These are phyloP conservation scores for Microtus ochrogaster DNA, from an alignment of 2,113 vertebrate species.

Conservation along the genomic window DNA sequence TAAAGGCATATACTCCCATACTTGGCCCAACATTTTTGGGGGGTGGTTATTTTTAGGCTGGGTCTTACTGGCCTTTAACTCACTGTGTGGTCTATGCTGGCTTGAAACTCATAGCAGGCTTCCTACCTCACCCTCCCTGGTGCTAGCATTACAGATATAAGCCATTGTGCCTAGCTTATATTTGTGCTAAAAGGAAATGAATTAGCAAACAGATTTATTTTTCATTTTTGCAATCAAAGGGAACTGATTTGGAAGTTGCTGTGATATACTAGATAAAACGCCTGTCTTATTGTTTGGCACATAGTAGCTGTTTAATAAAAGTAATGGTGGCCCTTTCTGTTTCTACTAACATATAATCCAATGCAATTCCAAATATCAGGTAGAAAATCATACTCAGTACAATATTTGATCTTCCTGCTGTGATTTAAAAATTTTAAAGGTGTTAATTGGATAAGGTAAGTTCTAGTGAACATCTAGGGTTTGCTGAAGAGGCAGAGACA, in stretches of 20 bases:
- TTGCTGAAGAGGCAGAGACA: not conserved
- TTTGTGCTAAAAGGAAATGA: conserved; percentile 49
- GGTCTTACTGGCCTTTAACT: not conserved
- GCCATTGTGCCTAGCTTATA: not conserved
- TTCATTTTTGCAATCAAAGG: conserved; percentile 36
- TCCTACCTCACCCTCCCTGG: not conserved
- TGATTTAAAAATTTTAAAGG: conserved; percentile 11
- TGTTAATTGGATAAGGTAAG: conserved; percentile 50
- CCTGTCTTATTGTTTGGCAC: not conserved
- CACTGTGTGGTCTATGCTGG: not conserved
- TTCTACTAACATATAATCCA: not conserved
- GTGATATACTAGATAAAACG: conserved; percentile 31
- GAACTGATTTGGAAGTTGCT: not conserved
- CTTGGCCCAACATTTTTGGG: not conserved
- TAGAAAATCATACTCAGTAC: conserved; percentile 26
- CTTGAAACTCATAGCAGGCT: not conserved
- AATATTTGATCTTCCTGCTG: conserved; percentile 37
- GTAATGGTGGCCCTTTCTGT: not conserved
- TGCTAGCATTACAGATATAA: not conserved
- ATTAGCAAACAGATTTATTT: not conserved
- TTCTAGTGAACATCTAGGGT: conserved; percentile 28
- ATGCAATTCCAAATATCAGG: conserved; percentile 39
- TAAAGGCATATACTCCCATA: not conserved
- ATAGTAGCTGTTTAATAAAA: conserved; percentile 47
- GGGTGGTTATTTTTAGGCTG: not conserved